Percentiles rank a stretch among this genome's conserved stretches.
phyloP scores from a whole-genome alignment of 2,113 vertebrate species.

The Symphodus melops region DNA sequence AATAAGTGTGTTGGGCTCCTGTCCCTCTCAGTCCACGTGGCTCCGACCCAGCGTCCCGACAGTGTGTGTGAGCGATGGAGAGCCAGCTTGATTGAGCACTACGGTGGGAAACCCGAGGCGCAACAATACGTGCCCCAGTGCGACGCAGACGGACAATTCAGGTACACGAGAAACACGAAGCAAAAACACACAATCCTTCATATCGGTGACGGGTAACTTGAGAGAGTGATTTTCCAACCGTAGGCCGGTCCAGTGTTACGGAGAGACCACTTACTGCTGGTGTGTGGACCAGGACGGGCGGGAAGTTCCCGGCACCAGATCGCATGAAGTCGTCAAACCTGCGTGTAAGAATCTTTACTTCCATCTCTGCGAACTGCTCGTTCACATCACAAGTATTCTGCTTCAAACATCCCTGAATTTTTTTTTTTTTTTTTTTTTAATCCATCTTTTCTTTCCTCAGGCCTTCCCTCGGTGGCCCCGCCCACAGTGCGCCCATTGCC shows the following conservation, averaged over 20 bases:
- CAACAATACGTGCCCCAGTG: constrained; percentile 94
- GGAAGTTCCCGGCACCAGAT: constrained; percentile 90
- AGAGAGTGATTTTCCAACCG: background rate
- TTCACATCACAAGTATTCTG: background rate
- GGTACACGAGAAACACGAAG: constrained; percentile 29
- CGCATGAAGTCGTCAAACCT: constrained; percentile 85
- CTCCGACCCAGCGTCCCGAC: constrained; percentile 82
- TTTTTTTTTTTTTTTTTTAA: background rate
- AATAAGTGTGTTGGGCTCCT: background rate
- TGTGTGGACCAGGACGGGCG: constrained; percentile 92
- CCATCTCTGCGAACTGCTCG: too few species aligned
- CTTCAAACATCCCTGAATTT: background rate
- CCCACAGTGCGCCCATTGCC: constrained; percentile 84
- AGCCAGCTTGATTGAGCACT: constrained; percentile 90
- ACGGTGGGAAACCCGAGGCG: constrained; percentile 83
- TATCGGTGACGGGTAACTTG: background rate
- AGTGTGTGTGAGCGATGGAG: constrained; percentile 94
- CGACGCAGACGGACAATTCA: constrained; percentile 86
- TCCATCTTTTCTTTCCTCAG: constrained; percentile 69
- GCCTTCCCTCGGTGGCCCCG: constrained; percentile 88
- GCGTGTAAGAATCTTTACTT: constrained; percentile 86
- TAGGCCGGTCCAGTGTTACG: constrained; percentile 90
- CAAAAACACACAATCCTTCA: background rate
- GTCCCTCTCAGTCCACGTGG: constrained; percentile 44
- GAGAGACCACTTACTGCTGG: constrained; percentile 95